Base-by-base conservation (phyloP, 2,113 vertebrate species). In the Protomyctophum bolini region DNA sequence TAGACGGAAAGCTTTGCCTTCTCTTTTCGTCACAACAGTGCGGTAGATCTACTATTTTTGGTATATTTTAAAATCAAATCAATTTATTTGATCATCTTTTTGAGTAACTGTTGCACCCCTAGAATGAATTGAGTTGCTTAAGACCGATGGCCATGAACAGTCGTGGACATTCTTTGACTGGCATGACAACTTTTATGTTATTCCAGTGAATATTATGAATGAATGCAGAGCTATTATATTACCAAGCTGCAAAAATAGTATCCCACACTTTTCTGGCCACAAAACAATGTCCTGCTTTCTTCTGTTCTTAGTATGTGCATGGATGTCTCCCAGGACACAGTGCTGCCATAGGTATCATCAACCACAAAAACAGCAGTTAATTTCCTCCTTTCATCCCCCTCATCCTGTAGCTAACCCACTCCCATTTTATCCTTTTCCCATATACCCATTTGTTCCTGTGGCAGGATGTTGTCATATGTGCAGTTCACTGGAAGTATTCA, bases 391-490 rank as follows among this genome's bases (percentile, higher is more conserved):
- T 70, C 59, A 54, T 72, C 11, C 15, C 69, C 61, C 63, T 47
- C n/a, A 10, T 69, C 28, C 56, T 72, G 46, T 14, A 55, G 50
- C 57, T 59, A 57, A 7, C 64, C 68, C 66, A 33, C 67, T 77
- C 47, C 11, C 50, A 14, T 66, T 28, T 47, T 56, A 10, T 58
- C 45, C 6, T 48, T 62, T 76, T 66, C 50, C 28, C 15, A 58
- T 54, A 48, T 14, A 10, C 54, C 41, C 33, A n/a, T 48, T 57
- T 65, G 12, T 72, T 77, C 66, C 60, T 70, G 11, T 56, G 46
- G 54, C 65, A 74, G 63, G 7, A 72, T 75, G 63, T 52, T 51
- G 63, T 76, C 77, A 75, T 21, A 57, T 51, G 60, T 79, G 63
- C 73, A 73, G 12, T 59, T 80, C 56, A 14, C 15, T 58, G 63